A percentile compares a stretch with the other conserved stretches of the same genome.
Conservation (phyloP, 1,140 invertebrate genomes). For the Ceratina calcarata region DNA sequence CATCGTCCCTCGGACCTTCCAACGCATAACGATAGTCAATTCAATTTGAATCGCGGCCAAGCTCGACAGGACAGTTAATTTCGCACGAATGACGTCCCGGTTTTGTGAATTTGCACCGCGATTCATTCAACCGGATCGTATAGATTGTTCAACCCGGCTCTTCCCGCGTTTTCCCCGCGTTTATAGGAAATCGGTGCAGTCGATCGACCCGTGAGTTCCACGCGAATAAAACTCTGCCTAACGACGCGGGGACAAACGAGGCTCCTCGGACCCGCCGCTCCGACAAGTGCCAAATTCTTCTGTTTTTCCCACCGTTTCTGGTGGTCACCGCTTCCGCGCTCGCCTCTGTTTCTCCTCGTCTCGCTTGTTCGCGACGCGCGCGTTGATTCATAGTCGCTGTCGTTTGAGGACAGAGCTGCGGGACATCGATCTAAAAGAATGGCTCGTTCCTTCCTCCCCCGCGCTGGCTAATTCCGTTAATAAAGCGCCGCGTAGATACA, state of each 20-base stretch:
- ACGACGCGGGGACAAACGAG: not conserved
- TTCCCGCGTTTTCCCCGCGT: constrained; percentile 12
- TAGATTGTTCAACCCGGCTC: constrained; percentile 34
- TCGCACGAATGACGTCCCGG: constrained; percentile 65
- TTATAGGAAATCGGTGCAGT: constrained; percentile 21
- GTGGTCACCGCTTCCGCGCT: constrained; percentile 9
- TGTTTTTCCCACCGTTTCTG: not conserved
- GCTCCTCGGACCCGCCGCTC: constrained; percentile 19
- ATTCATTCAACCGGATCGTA: constrained; percentile 50
- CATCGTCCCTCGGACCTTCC: constrained; percentile 23
- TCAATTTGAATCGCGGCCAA: constrained; percentile 72
- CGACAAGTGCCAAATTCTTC: constrained; percentile 51
- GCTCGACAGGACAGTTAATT: constrained; percentile 71
- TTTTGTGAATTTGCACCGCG: constrained; percentile 56
- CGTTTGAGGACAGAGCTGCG: constrained; percentile 37
- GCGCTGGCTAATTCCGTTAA: not conserved
- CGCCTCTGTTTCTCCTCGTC: constrained; percentile 15
- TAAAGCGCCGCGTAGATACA: too few relatives aligned
- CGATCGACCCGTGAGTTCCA: constrained; percentile 7
- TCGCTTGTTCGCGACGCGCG: constrained; percentile 15
- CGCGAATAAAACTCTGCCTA: not conserved
- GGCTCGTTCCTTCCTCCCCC: not conserved
- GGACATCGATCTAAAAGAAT: constrained; percentile 32
- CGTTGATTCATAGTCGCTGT: constrained; percentile 54
- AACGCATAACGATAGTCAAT: constrained; percentile 69